Evolutionary conservation across 2,888 invertebrate genomes (phyloP), one percentile per base, ranked within the genome.

Genomic region (Agrenia bidenticulata): DNA sequence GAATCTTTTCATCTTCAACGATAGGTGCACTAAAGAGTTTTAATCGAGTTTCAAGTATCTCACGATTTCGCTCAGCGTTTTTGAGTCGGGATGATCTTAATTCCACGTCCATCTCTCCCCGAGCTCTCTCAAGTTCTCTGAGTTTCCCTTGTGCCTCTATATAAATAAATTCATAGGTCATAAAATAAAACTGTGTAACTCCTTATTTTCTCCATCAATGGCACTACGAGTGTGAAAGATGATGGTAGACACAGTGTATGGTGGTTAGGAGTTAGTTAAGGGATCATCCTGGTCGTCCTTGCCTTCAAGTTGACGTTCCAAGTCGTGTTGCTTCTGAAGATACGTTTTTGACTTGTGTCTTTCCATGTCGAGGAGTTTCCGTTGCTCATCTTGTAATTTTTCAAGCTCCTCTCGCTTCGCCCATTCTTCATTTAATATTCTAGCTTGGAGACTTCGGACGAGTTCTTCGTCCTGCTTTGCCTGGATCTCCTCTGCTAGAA

Each of bases 381-480:
- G 84, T 77, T 91, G 90, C 79, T 91, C 89, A 77, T 85, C 85
- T 79, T 91, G 90, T n/a, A 91, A 81, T 73, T 85, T 83, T 80
- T 92, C 91, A 72, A 92, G 79, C 79, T 91, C 89, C 78, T 90
- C 90, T 71, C 90, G 81, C 77, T 87, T 88, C 76, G 90, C 89
- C 89, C 90, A 90, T 82, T 92, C 92, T 81, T 92, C 91, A 57
- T 88, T 85, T 73, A 91, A 80, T 55, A 91, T 88, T 74, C 85
- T 76, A 7, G 79, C 80, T 73, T 83, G 82, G 24, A 82, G 77
- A 67, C 78, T 79, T 41, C 81, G 77, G 68, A 85, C 85, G 67
- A 91, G 89, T 83, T 92, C 92, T 79, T 92, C 92, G 74, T 92
- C 92, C 73, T 87, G 82, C 77, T 91, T 89, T 0, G 92, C 91